Evolutionary conservation across 92 coral and sea anemone species (phyloP).

Genomic region (Actinostola sp.): DNA sequence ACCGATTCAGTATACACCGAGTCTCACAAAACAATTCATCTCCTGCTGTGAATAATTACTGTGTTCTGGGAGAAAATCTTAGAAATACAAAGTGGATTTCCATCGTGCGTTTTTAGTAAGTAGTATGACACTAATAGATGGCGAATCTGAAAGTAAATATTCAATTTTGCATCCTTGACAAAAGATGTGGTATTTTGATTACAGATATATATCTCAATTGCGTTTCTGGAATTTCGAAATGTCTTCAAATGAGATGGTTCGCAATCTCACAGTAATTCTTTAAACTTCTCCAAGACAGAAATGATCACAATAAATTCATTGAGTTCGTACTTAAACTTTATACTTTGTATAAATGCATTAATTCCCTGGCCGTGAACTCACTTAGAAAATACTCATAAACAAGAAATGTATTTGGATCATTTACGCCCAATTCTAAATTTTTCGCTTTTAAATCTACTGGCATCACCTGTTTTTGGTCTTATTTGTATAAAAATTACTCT

Average conservation of each 20-base stretch:
- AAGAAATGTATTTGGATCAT: too few relatives aligned
- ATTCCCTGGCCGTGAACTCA: too few relatives aligned
- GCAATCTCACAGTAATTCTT: not conserved
- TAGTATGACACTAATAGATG: constrained; percentile 1
- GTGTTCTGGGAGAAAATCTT: not conserved
- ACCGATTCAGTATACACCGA: not conserved
- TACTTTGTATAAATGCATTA: too few relatives aligned
- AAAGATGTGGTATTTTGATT: constrained; percentile 1
- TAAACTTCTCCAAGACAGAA: not conserved
- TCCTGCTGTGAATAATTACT: constrained; percentile 22
- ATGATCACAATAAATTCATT: not conserved
- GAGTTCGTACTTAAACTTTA: too few relatives aligned
- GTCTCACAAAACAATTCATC: not conserved
- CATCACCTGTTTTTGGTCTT: too few relatives aligned
- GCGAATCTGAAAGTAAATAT: constrained; percentile 7
- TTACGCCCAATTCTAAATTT: too few relatives aligned
- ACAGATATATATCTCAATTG: constrained; percentile 1
- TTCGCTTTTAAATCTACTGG: too few relatives aligned
- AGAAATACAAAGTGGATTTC: not conserved
- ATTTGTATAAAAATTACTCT: too few relatives aligned
- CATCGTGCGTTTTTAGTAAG: not conserved
- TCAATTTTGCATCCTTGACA: not conserved
- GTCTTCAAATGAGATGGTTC: not conserved
- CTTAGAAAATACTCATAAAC: too few relatives aligned
- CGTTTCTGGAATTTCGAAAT: not conserved